These are phyloP conservation scores for Ochlodes sylvanus DNA, from an alignment of 2,888 invertebrate genomes.

Conservation along the genomic window DNA sequence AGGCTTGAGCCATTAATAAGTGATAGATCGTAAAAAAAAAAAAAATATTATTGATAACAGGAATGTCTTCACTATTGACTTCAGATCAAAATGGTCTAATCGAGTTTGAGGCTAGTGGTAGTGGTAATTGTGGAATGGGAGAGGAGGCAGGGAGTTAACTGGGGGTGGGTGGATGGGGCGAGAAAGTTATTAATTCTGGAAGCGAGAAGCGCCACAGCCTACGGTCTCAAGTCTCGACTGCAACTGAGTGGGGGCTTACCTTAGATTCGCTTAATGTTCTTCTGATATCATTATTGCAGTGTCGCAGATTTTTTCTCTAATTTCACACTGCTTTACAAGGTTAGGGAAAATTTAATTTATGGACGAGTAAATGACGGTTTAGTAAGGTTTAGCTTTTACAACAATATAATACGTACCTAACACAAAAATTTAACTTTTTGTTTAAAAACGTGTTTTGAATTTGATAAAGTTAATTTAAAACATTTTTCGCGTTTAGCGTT, in stretches of 20 bases:
- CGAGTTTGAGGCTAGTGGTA: slow-evolving; percentile 43
- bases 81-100: not conserved
- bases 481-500: no score
- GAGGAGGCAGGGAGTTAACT: slow-evolving; percentile 52
- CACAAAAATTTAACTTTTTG: no score
- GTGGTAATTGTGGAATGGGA: slow-evolving; percentile 52
- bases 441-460: no score
- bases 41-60: no score
- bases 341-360: slow-evolving; percentile 4
- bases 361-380: not conserved
- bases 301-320: slow-evolving; percentile 43
- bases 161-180: slow-evolving; percentile 57
- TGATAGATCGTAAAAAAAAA: no score
- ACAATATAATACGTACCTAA: no score
- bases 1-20: no score
- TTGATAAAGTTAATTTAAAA: no score
- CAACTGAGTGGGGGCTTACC: slow-evolving; percentile 78
- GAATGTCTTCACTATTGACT: not conserved
- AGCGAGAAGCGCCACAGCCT: slow-evolving; percentile 80
- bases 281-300: slow-evolving; percentile 70
- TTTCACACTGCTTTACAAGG: slow-evolving; percentile 8
- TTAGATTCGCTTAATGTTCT: slow-evolving; percentile 78
- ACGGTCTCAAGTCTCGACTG: slow-evolving; percentile 77
- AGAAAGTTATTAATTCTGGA: slow-evolving; percentile 84
- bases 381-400: no score